phyloP scores from a whole-genome alignment of 2,888 invertebrate species.

The Folsomia manolachei region DNA sequence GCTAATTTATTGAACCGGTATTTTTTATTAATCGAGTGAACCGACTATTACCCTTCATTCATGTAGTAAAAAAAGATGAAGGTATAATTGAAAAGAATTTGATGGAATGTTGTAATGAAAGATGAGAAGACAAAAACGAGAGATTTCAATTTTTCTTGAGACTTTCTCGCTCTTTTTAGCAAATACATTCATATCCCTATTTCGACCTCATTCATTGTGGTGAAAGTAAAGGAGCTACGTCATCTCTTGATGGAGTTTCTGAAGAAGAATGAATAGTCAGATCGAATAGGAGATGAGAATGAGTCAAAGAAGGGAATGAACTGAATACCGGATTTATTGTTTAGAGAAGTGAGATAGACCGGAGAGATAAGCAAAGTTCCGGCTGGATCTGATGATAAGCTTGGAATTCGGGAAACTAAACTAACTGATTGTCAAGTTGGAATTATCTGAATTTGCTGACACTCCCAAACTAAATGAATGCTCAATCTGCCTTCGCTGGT shows the following conservation, averaged over 20 bases:
- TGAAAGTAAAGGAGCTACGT: background rate
- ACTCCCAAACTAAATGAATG: background rate
- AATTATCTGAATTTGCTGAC: constrained; percentile 14
- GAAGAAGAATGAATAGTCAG: background rate
- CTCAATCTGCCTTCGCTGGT: background rate
- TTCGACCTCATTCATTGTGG: background rate
- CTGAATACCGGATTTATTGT: constrained; percentile 17
- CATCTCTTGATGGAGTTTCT: background rate
- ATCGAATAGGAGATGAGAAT: constrained; percentile 1
- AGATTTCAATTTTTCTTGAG: too few species aligned
- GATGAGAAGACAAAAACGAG: too few species aligned
- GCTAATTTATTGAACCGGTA: background rate
- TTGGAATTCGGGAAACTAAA: constrained; percentile 18
- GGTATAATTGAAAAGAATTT: too few species aligned
- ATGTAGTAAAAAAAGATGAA: too few species aligned
- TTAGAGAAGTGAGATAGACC: constrained; percentile 26
- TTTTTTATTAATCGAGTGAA: background rate
- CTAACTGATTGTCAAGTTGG: constrained; percentile 12
- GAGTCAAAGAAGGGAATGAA: background rate
- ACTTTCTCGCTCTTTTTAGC: too few species aligned
- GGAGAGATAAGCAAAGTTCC: constrained; percentile 42
- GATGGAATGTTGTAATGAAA: too few species aligned
- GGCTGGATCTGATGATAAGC: constrained; percentile 43
- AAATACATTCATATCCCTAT: background rate
- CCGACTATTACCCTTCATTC: too few species aligned